Evolutionary conservation across 1,140 invertebrate genomes (phyloP).

Genomic region (Pogonomyrmex barbatus): DNA sequence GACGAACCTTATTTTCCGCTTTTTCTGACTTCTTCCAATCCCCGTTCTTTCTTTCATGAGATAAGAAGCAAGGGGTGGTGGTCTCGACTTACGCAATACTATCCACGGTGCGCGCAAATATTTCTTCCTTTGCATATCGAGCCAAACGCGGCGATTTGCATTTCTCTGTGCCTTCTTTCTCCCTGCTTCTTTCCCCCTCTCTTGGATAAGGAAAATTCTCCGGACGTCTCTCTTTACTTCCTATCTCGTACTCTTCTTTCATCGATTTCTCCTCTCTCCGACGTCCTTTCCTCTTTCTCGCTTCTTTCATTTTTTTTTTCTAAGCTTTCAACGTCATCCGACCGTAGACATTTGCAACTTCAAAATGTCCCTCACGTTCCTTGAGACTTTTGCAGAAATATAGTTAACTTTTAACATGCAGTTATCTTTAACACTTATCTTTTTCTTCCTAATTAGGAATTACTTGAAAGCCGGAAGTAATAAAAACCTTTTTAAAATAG

Average conservation of each 20-base stretch:
- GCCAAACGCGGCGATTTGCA: conserved; percentile 59
- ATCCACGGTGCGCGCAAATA: conserved; percentile 50
- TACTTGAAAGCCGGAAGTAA: background rate
- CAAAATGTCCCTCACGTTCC: conserved; percentile 14
- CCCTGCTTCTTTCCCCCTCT: background rate
- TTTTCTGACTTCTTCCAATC: background rate
- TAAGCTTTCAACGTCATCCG: conserved; percentile 35
- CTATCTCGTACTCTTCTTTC: background rate
- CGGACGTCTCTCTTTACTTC: background rate
- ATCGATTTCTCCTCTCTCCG: conserved; percentile 37
- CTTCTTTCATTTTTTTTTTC: conserved; percentile 32
- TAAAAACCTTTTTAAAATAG: background rate
- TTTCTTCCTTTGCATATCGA: conserved; percentile 66
- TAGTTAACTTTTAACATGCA: background rate
- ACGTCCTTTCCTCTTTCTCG: background rate
- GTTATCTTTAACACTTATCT: background rate
- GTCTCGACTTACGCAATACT: conserved; percentile 48
- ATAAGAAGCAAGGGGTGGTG: background rate
- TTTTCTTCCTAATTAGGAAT: conserved; percentile 3
- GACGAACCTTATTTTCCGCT: conserved; percentile 27
- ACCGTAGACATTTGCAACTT: conserved; percentile 31
- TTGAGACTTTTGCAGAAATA: background rate
- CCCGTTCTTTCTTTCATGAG: background rate
- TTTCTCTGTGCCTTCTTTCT: conserved; percentile 58
- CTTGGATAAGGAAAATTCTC: background rate